Evolutionary conservation across 2,113 vertebrate species (phyloP), one percentile per base, ranked within the genome.

Genomic region (Myotis davidii): DNA sequence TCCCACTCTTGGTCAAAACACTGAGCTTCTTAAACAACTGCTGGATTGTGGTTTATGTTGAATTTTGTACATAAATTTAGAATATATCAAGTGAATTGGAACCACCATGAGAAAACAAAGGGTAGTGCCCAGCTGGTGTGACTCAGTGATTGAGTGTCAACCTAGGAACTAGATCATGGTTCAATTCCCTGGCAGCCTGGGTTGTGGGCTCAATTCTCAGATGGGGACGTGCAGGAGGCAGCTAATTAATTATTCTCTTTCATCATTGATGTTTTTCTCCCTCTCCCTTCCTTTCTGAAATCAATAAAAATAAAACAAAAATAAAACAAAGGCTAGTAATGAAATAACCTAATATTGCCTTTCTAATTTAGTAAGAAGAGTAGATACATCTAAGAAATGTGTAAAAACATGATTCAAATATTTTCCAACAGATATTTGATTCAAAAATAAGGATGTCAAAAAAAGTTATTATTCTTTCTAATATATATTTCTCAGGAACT

Each of bases 281-380:
- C 59, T 61, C 23, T 61, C 9, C 23, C 59, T 61, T 27, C 56
- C 56, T 61, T 61, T 25, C 56, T 61, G 23, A 61, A 61, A 61
- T 61, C 9, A 61, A 27, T 61, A 61, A 27, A 59, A 25, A 59
- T 2, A 20, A 61, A 61, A n/a, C n/a, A n/a, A 59, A 27, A 50
- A 50, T 11, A 50, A 87, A 85, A 74, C 61, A 78, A 81, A 96
- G 74, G 14, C 82, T 91, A 25, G 64, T 21, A 48, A 92, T 37
- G 27, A 90, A 93, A 91, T 70, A 42, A 64, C 64, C 65, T 87
- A 79, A 61, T 3, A 34, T 32, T 61, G 85, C 25, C 87, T 54
- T 70, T 94, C 1, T 85, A 32, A 27, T 70, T 90, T 94, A 56
- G 29, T 76, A 96, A 95, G 93, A 0, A 59, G 98, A 95, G 52